Conservation (phyloP, 1,140 invertebrate species). For the Panulirus ornatus region DNA sequence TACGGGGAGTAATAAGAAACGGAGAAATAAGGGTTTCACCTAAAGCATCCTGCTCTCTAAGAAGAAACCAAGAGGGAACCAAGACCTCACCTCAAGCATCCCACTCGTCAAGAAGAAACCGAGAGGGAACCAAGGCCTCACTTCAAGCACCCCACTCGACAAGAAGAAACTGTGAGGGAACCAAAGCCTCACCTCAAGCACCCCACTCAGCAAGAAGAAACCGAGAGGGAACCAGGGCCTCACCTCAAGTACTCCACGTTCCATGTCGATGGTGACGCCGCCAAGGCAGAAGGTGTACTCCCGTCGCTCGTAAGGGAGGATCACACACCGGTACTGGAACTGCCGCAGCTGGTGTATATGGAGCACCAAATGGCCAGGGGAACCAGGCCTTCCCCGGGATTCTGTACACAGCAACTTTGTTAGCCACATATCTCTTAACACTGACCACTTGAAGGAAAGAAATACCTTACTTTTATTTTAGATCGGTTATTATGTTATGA, state of each 20-base stretch:
- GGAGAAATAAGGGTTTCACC: too few relatives aligned
- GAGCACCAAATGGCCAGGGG: constrained; percentile 61
- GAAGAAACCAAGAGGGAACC: too few relatives aligned
- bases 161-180: too few relatives aligned
- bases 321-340: constrained; percentile 67
- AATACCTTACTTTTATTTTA: neutral
- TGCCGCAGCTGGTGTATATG: constrained; percentile 67
- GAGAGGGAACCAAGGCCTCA: too few relatives aligned
- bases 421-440: neutral
- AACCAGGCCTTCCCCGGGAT: constrained; percentile 62
- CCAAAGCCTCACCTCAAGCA: too few relatives aligned
- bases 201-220: too few relatives aligned
- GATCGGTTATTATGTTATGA: neutral
- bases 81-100: too few relatives aligned
- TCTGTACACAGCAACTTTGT: neutral
- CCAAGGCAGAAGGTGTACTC: constrained; percentile 72
- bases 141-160: too few relatives aligned
- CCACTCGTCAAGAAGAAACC: too few relatives aligned
- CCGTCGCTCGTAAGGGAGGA: constrained; percentile 69
- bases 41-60: too few relatives aligned
- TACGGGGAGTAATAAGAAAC: too few relatives aligned
- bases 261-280: constrained; percentile 73
- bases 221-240: constrained; percentile 2
- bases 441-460: neutral
- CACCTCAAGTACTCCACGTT: constrained; percentile 66